Evolutionary conservation across 2,797 vertebrate species (phyloP).

Genomic region (Carapus acus): DNA sequence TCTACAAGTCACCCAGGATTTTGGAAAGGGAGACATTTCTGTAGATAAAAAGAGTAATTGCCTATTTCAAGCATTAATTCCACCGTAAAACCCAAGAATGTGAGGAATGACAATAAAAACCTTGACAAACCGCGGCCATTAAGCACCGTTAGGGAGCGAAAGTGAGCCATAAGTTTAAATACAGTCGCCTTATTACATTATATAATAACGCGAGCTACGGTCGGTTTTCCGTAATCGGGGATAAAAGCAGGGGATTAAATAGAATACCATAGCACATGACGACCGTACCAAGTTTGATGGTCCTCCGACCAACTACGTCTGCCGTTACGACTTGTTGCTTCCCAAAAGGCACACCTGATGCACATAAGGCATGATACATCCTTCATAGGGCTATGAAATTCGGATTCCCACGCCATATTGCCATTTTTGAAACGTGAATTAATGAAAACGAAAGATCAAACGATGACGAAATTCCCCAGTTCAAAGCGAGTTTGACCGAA

Average conservation of each 20-base stretch:
- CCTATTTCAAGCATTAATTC: slow-evolving; percentile 48
- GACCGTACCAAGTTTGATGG: slow-evolving; percentile 54
- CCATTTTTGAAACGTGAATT: not conserved
- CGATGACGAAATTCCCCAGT: slow-evolving; percentile 45
- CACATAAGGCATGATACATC: not conserved
- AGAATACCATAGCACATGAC: slow-evolving; percentile 52
- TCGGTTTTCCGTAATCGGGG: slow-evolving; percentile 16
- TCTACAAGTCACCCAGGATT: too few relatives aligned
- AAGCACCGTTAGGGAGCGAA: not conserved
- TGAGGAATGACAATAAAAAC: slow-evolving; percentile 48
- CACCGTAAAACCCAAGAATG: slow-evolving; percentile 29
- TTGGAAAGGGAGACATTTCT: slow-evolving; percentile 8
- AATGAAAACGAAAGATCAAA: slow-evolving; percentile 16
- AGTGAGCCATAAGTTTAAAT: accelerated
- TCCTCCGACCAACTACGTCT: slow-evolving; percentile 41
- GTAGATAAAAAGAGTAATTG: slow-evolving; percentile 51
- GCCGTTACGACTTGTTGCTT: slow-evolving; percentile 65
- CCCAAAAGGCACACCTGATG: not conserved
- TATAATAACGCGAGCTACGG: not conserved
- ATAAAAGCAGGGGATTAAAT: slow-evolving; percentile 56
- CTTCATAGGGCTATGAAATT: accelerated
- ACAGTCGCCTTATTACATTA: accelerated
- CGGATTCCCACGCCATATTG: accelerated
- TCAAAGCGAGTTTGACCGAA: slow-evolving; percentile 64
- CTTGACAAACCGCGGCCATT: not conserved